Conservation (phyloP, 2,888 invertebrate genomes). For the Gibbula magus region DNA sequence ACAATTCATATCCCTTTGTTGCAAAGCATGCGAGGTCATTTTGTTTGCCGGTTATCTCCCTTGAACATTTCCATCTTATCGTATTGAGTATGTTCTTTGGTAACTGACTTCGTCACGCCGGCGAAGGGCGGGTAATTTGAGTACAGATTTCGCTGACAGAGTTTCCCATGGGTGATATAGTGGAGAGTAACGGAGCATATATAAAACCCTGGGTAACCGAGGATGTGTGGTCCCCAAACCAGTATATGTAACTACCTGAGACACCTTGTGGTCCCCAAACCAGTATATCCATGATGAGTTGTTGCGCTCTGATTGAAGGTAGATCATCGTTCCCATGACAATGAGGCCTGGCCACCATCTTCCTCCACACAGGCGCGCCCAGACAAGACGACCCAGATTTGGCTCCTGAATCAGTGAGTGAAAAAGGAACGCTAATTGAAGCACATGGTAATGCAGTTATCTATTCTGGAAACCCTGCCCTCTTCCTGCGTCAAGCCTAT, state of each 20-base stretch:
- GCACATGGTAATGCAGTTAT: neutral
- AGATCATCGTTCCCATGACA: conserved; percentile 32
- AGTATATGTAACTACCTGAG: conserved; percentile 27
- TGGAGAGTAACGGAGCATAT: no score
- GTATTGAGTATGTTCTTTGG: no score
- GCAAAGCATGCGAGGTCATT: no score
- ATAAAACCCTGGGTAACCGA: no score
- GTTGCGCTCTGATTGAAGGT: conserved; percentile 26
- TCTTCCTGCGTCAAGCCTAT: no score
- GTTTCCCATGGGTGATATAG: no score
- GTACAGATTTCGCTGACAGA: no score
- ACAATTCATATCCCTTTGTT: no score
- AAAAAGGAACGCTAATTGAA: neutral
- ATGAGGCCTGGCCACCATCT: conserved; percentile 36
- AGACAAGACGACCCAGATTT: conserved; percentile 30
- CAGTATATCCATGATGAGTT: conserved; percentile 35
- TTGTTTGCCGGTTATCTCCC: no score
- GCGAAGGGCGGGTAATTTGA: no score
- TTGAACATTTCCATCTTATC: no score
- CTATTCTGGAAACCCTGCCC: neutral
- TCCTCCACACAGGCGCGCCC: conserved; percentile 30
- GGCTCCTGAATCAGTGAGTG: conserved; percentile 26
- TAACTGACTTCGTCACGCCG: no score
- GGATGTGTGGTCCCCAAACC: neutral
- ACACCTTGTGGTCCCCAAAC: conserved; percentile 40